A percentile compares a stretch with the other conserved stretches of the same genome.
These are phyloP conservation scores for Ciconia maguari DNA, from an alignment of 2,113 vertebrate genomes.

Conservation along the genomic window DNA sequence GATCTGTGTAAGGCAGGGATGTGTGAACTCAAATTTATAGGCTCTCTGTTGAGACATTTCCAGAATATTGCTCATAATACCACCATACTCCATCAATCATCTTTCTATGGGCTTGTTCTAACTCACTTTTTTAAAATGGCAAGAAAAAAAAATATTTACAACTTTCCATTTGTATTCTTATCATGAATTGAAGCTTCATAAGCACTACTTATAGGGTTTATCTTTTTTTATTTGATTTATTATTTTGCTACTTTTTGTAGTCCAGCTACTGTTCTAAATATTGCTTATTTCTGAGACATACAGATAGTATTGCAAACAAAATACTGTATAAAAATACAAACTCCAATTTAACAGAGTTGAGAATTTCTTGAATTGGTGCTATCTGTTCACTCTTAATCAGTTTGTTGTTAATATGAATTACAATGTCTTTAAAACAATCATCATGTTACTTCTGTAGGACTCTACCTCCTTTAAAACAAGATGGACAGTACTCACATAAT, in stretches of 20 bases:
- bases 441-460: neutral
- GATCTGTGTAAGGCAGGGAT: constrained; percentile 2
- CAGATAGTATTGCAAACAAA: neutral
- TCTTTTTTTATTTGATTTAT: neutral
- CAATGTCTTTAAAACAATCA: neutral
- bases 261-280: neutral
- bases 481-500: neutral
- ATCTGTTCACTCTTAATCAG: neutral
- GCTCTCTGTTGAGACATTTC: constrained; percentile 8
- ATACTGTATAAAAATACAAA: neutral
- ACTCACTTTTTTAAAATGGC: neutral
- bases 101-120: neutral
- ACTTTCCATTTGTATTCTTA: neutral
- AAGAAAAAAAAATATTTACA: neutral
- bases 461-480: neutral
- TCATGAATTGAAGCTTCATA: neutral
- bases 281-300: neutral
- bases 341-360: neutral
- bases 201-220: neutral
- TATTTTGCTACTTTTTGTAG: neutral
- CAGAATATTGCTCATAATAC: constrained; percentile 26
- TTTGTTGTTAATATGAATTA: neutral
- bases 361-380: neutral
- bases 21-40: constrained; percentile 25
- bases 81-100: constrained; percentile 2